Evolutionary conservation across 2,797 vertebrate genomes (phyloP), one percentile per base, ranked within the genome.

Genomic region (Remorina albescens): DNA sequence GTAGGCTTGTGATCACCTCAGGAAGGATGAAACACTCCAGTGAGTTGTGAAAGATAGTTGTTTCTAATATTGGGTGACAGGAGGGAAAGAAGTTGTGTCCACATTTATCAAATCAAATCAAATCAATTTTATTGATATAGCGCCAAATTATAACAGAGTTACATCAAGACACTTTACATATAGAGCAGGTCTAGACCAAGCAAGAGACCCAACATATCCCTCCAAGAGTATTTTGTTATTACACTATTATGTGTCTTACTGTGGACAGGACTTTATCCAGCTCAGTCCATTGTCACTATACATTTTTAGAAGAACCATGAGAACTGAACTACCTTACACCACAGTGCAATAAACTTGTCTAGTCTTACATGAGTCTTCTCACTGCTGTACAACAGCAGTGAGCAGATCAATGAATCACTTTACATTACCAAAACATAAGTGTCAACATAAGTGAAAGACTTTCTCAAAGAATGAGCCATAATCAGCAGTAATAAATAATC

Each of bases 271-370:
- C 21, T 58, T 44, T 18, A 49, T 15, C 8, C 12, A 64, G 9
- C 3, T n/a, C 2, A 21, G 5, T 59, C 12, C 42, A 26, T 59
- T 25, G 36, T 44, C 18, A 4, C 50, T 37, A 10, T 12, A 39
- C 18, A 58, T 71, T 42, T 49, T 10, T 49, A 26, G 32, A 18
- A 21, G 28, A 60, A 67, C 36, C 41, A 56, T 44, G 8, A 71
- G 49, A 74, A 61, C 74, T 63, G 18, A 78, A 41, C 78, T 81
- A 67, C 78, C 74, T 75, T 28, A 49, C 71, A 84, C 74, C 71
- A 32, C 56, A 64, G 79, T 85, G 83, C 79, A 71, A 82, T 81
- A 62, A 44, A 67, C 16, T 53, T 41, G n/a, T n/a, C n/a, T n/a
- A n/a, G n/a, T n/a, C n/a, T n/a, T n/a, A n/a, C n/a, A n/a, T n/a